These are phyloP conservation scores for Xyliphius kryptos DNA, from an alignment of 2,113 vertebrate species.

Conservation along the genomic window DNA sequence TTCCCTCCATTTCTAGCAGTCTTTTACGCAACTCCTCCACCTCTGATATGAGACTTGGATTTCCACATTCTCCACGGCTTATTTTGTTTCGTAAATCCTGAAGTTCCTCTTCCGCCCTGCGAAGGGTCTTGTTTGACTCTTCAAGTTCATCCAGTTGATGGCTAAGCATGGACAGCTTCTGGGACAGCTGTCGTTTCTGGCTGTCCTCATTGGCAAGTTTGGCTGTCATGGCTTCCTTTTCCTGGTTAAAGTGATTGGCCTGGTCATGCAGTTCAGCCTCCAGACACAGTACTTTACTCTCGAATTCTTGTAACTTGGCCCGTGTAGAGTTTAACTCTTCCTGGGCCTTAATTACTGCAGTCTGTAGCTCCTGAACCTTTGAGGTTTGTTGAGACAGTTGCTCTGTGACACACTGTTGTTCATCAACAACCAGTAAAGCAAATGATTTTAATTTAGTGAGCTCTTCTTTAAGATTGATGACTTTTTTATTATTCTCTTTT, in stretches of 20 bases:
- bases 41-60: conserved; percentile 77
- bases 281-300: conserved; percentile 74
- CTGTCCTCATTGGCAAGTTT: conserved; percentile 88
- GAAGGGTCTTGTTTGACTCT: conserved; percentile 86
- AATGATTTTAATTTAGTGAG: conserved; percentile 91
- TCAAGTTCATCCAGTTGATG: conserved; percentile 88
- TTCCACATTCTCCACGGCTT: conserved; percentile 80
- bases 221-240: conserved; percentile 83
- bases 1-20: conserved; percentile 93
- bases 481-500: conserved; percentile 76
- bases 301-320: conserved; percentile 73
- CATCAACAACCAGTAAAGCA: conserved; percentile 91
- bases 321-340: conserved; percentile 74
- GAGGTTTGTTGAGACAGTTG: conserved; percentile 77
- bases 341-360: conserved; percentile 66
- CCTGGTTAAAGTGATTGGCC: conserved; percentile 65
- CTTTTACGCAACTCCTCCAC: conserved; percentile 86
- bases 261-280: conserved; percentile 76
- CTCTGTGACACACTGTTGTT: conserved; percentile 84
- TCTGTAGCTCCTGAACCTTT: conserved; percentile 77
- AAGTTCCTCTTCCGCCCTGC: conserved; percentile 88
- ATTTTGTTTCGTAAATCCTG: conserved; percentile 89
- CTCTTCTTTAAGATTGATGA: conserved; percentile 79
- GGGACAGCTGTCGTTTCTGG: conserved; percentile 83
- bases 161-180: conserved; percentile 83